Evolutionary conservation across 2,113 vertebrate genomes (phyloP).

Genomic region (Pluvialis apricaria): DNA sequence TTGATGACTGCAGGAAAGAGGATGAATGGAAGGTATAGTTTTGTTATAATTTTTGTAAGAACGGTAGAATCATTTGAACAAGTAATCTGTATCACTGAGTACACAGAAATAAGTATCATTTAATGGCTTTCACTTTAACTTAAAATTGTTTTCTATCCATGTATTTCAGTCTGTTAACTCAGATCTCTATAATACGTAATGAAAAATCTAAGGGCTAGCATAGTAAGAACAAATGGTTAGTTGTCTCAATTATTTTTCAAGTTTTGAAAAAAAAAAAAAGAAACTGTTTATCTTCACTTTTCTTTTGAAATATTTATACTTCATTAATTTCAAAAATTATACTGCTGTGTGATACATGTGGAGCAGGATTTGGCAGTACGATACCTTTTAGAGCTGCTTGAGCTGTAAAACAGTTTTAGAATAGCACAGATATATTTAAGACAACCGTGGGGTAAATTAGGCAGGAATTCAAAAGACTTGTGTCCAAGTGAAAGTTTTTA

Average conservation of each 20-base stretch:
- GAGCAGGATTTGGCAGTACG: not conserved
- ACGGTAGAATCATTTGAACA: not conserved
- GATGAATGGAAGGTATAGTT: constrained; percentile 81
- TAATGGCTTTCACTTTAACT: not conserved
- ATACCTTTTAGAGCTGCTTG: not conserved
- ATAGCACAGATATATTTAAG: not conserved
- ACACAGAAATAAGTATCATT: not conserved
- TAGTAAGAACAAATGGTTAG: not conserved
- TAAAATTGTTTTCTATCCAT: not conserved
- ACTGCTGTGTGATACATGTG: not conserved
- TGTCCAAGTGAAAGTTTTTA: not conserved
- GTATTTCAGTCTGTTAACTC: not conserved
- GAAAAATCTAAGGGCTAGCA: not conserved
- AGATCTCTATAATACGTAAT: not conserved
- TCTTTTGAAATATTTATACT: not conserved
- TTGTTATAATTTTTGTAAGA: not conserved
- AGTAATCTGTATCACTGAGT: not conserved
- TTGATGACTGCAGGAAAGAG: constrained; percentile 78
- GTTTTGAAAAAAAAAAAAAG: not conserved
- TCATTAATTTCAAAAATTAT: not conserved
- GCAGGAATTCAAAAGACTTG: not conserved
- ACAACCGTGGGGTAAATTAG: not conserved
- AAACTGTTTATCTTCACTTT: not conserved
- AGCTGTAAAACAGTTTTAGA: not conserved
- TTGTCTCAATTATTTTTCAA: not conserved